These are phyloP conservation scores for Scalopus aquaticus DNA, from an alignment of 2,113 vertebrate genomes.

Conservation along the genomic window DNA sequence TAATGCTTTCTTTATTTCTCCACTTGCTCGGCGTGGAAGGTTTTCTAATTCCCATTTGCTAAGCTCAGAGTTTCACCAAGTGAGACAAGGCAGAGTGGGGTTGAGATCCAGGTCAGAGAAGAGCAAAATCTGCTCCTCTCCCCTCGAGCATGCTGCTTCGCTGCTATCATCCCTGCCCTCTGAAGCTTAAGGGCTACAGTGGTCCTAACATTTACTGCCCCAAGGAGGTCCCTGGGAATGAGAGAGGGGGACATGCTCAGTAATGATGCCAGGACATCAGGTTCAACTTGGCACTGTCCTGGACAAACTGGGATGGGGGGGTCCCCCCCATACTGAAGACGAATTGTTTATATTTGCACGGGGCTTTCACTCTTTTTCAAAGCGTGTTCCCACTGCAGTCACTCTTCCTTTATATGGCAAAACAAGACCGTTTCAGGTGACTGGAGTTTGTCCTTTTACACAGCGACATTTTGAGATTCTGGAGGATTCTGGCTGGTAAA, in stretches of 20 bases:
- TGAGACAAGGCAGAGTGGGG: neutral
- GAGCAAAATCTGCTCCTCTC: neutral
- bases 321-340: neutral
- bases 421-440: neutral
- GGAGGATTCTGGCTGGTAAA: neutral
- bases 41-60: neutral
- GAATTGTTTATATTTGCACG: neutral
- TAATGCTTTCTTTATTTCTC: neutral
- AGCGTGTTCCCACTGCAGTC: neutral
- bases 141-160: rapidly evolving
- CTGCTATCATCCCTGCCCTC: neutral
- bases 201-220: neutral
- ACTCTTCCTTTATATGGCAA: neutral
- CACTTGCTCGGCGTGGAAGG: neutral
- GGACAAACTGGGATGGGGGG: neutral
- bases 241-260: neutral
- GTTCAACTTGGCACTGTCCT: neutral
- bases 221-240: neutral
- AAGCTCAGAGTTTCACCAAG: neutral
- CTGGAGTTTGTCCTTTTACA: neutral
- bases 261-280: neutral
- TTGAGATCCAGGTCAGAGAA: neutral
- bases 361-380: neutral
- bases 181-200: neutral
- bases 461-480: neutral